A percentile compares a stretch with the other conserved stretches of the same genome.
Conservation (phyloP, 2,888 invertebrate genomes). For the Drosophila ustulata region DNA sequence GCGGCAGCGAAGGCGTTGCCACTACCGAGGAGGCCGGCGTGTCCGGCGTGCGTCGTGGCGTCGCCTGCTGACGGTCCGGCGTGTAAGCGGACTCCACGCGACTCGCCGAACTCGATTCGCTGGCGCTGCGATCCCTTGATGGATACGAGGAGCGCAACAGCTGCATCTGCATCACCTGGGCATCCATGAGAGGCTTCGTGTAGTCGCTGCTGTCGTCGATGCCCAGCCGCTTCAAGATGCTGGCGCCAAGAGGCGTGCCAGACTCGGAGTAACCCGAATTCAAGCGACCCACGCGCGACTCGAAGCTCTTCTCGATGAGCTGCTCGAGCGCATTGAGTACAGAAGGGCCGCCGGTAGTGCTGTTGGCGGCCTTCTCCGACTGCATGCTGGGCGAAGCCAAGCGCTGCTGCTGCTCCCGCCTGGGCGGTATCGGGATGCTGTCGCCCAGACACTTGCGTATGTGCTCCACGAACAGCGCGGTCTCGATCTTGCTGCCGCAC, state of each 20-base stretch:
- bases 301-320: conserved; percentile 98
- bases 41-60: conserved; percentile 65
- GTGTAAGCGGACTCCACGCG: conserved; percentile 91
- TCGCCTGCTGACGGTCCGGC: conserved; percentile 87
- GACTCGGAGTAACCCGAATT: conserved; percentile 65
- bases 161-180: conserved; percentile 95
- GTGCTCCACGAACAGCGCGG: conserved; percentile 96
- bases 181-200: conserved; percentile 95
- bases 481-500: conserved; percentile 97
- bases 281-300: conserved; percentile 91
- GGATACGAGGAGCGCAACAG: conserved; percentile 91
- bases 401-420: conserved; percentile 84
- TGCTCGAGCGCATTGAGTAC: conserved; percentile 98
- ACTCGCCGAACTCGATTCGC: conserved; percentile 94
- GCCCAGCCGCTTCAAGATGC: conserved; percentile 95
- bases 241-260: conserved; percentile 93
- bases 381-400: conserved; percentile 86
- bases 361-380: conserved; percentile 84
- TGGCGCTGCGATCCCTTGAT: conserved; percentile 92
- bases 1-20: conserved; percentile 67
- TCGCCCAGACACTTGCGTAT: conserved; percentile 96
- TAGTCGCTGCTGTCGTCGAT: conserved; percentile 97
- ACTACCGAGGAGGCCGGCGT: conserved; percentile 68
- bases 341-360: conserved; percentile 87
- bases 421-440: conserved; percentile 84